These are phyloP conservation scores for Propithecus coquereli DNA, from an alignment of 2,113 vertebrate genomes.

Conservation along the genomic window DNA sequence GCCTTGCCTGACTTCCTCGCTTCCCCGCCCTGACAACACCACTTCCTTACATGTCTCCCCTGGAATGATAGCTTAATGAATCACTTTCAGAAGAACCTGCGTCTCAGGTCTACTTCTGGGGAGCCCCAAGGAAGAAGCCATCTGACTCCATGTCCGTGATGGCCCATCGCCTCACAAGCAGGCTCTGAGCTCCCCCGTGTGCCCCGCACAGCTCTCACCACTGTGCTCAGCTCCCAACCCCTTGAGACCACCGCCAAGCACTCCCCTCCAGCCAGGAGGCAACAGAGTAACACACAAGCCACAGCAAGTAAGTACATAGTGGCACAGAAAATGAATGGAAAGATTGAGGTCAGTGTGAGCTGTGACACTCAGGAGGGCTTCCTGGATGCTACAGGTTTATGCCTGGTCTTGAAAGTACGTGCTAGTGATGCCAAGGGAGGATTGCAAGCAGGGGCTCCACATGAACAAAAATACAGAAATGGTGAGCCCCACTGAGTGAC, in stretches of 20 bases:
- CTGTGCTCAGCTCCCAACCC: not conserved
- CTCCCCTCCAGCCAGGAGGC: not conserved
- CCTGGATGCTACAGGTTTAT: not conserved
- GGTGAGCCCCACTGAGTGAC: not conserved
- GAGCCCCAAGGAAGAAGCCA: not conserved
- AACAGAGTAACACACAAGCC: not conserved
- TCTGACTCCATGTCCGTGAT: not conserved
- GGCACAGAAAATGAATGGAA: not conserved
- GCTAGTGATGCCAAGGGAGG: not conserved
- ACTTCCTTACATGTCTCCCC: not conserved
- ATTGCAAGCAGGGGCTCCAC: not conserved
- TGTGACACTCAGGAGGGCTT: not conserved
- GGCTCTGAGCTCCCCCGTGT: not conserved
- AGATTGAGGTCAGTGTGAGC: not conserved
- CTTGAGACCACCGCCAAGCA: not conserved
- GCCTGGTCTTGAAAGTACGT: not conserved
- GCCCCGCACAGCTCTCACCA: not conserved
- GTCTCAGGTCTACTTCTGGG: not conserved
- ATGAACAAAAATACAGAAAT: not conserved
- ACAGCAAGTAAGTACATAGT: not conserved
- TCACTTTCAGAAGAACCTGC: not conserved
- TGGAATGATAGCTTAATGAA: not conserved
- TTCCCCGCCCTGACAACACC: not conserved
- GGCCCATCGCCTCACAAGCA: too few relatives aligned
- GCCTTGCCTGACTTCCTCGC: not conserved